Conservation (phyloP, 2,113 vertebrate species). For the Psephotus haematonotus region DNA sequence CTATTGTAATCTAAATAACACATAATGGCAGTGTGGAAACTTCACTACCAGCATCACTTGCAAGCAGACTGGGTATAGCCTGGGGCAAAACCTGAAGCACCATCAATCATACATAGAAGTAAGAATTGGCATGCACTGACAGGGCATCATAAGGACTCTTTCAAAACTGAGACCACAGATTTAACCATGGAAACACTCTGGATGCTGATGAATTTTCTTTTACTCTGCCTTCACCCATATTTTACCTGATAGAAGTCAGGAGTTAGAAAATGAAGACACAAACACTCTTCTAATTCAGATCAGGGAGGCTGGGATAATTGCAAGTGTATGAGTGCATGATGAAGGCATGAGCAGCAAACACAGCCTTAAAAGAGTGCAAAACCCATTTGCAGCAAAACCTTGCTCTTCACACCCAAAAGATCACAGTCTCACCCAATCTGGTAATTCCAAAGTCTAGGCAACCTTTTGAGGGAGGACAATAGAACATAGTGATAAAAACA, state of each 20-base stretch:
- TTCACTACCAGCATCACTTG: background rate
- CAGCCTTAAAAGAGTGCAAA: background rate
- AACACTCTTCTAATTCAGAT: background rate
- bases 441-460: background rate
- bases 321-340: background rate
- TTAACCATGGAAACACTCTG: background rate
- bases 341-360: background rate
- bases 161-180: background rate
- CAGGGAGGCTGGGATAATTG: background rate
- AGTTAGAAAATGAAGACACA: background rate
- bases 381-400: rapidly evolving
- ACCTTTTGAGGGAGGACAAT: background rate
- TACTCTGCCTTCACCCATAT: background rate
- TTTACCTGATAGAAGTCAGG: background rate
- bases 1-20: background rate
- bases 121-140: background rate
- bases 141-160: background rate
- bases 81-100: slow-evolving; percentile 17
- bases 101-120: background rate
- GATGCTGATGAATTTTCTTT: background rate
- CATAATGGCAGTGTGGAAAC: background rate
- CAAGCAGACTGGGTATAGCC: slow-evolving; percentile 14
- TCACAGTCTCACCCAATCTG: background rate
- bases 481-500: background rate
- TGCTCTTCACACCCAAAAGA: background rate